Conservation (phyloP, 2,888 invertebrate species). For the Beris chalybata region DNA sequence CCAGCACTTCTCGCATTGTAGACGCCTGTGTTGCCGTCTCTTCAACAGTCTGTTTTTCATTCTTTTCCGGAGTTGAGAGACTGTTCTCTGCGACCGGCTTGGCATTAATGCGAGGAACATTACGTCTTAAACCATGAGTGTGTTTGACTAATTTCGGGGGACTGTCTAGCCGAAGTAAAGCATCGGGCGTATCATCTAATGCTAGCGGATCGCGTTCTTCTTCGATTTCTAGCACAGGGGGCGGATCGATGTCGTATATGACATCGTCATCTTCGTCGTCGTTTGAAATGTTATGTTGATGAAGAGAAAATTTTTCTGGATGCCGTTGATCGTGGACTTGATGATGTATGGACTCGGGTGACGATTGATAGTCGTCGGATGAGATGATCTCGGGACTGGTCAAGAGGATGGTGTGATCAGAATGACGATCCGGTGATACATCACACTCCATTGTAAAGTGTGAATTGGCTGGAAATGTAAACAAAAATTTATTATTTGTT, state of each 20-base stretch:
- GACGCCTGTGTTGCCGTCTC: slow-evolving; percentile 57
- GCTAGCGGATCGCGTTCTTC: slow-evolving; percentile 54
- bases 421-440: slow-evolving; percentile 43
- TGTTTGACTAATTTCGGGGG: slow-evolving; percentile 64
- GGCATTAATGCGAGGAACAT: slow-evolving; percentile 67
- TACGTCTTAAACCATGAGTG: slow-evolving; percentile 65
- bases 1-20: slow-evolving; percentile 85
- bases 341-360: slow-evolving; percentile 23
- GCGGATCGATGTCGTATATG: slow-evolving; percentile 31
- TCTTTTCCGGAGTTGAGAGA: slow-evolving; percentile 35
- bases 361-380: slow-evolving; percentile 33
- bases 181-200: slow-evolving; percentile 38
- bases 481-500: too few relatives aligned
- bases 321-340: slow-evolving; percentile 14
- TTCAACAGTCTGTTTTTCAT: background rate
- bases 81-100: background rate
- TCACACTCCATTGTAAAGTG: slow-evolving; percentile 44
- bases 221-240: slow-evolving; percentile 39
- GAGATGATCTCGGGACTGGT: slow-evolving; percentile 30
- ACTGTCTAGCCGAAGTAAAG: slow-evolving; percentile 28
- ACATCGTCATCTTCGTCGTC: slow-evolving; percentile 30
- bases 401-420: slow-evolving; percentile 26
- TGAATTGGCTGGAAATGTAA: slow-evolving; percentile 32
- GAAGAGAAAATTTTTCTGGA: slow-evolving; percentile 4
- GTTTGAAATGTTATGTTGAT: slow-evolving; percentile 19